Evolutionary conservation across 2,888 invertebrate genomes (phyloP).

Genomic region (Leptogaster cylindrica): DNA sequence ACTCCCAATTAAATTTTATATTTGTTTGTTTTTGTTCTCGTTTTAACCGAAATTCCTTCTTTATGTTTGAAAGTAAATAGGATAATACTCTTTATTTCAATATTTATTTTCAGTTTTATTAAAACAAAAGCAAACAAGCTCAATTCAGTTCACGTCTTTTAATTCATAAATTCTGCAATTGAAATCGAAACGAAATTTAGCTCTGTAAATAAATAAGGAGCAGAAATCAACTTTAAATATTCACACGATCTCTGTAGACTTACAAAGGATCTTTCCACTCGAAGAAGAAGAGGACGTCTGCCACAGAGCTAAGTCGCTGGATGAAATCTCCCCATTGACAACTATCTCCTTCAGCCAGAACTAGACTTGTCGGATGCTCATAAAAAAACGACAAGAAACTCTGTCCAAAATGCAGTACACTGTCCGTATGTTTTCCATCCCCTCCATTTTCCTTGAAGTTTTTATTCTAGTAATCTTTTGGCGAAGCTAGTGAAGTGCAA

Average conservation of each 20-base stretch:
- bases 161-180: slow-evolving; percentile 12
- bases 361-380: neutral
- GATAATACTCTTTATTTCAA: too few species aligned
- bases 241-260: neutral
- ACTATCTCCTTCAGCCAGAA: slow-evolving; percentile 29
- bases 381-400: slow-evolving; percentile 1
- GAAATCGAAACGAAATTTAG: slow-evolving; percentile 5
- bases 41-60: too few species aligned
- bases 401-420: too few species aligned
- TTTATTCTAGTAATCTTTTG: slow-evolving; percentile 33
- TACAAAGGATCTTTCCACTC: neutral
- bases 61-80: too few species aligned
- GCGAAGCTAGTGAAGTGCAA: slow-evolving; percentile 37
- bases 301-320: slow-evolving; percentile 15
- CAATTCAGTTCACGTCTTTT: too few species aligned
- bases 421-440: neutral
- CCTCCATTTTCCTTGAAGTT: neutral
- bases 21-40: too few species aligned
- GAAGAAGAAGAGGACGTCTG: neutral
- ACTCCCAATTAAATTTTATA: too few species aligned
- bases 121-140: too few species aligned
- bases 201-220: slow-evolving; percentile 29
- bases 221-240: slow-evolving; percentile 14
- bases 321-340: slow-evolving; percentile 31
- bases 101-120: too few species aligned